Percentiles rank a stretch among this genome's conserved stretches.
These are phyloP conservation scores for Caenorhabditis japonica DNA, from an alignment of 2,888 invertebrate genomes.

Conservation along the genomic window DNA sequence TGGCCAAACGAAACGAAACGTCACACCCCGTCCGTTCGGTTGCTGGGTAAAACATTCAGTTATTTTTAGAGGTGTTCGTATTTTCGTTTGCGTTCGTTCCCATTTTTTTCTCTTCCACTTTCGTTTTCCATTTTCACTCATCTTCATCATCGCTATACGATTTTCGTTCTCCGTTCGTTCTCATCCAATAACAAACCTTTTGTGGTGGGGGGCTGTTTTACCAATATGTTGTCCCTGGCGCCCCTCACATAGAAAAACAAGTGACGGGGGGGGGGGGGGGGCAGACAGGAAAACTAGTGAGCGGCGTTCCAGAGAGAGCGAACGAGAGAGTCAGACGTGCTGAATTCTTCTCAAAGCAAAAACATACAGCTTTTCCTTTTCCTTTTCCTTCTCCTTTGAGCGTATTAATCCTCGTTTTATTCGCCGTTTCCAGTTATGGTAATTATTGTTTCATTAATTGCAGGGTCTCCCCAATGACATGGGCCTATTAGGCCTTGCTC, in stretches of 20 bases:
- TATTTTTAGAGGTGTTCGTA: neutral
- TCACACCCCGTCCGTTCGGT: no score
- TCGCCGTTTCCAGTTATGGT: neutral
- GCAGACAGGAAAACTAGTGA: no score
- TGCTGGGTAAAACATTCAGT: neutral
- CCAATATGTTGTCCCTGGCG: neutral
- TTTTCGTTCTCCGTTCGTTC: conserved; percentile 1
- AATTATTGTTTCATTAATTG: conserved; percentile 5
- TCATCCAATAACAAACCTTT: conserved; percentile 23
- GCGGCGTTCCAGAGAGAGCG: conserved; percentile 36
- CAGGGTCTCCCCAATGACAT: conserved; percentile 32
- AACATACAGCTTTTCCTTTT: conserved; percentile 25
- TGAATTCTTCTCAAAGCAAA: neutral
- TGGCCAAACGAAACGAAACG: no score
- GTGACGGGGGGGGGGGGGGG: conserved; percentile 9
- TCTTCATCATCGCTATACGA: conserved; percentile 1
- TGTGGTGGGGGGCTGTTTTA: conserved; percentile 19
- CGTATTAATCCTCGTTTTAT: neutral
- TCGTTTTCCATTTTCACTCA: conserved; percentile 2
- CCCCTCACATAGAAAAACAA: conserved; percentile 32
- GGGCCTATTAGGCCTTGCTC: conserved; percentile 41
- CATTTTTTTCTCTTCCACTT: neutral
- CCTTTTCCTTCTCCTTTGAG: neutral
- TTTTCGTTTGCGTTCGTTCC: neutral
- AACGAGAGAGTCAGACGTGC: conserved; percentile 32